These are phyloP conservation scores for Tokudaia muenninki DNA, from an alignment of 2,797 vertebrate species.

Conservation along the genomic window DNA sequence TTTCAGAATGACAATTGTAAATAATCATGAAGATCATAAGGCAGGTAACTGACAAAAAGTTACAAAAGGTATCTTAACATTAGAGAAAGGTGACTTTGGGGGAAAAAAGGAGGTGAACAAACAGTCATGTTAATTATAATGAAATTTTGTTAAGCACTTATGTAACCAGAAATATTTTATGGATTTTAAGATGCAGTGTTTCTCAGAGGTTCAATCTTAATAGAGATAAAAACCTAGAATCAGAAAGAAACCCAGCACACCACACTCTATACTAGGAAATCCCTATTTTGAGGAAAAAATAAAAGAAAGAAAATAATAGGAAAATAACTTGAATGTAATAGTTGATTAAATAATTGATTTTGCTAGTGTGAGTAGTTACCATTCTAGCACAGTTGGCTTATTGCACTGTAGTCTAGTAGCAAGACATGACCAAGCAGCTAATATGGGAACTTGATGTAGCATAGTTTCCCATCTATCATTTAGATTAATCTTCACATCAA, in stretches of 20 bases:
- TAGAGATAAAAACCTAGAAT: neutral
- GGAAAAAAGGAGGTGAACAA: neutral
- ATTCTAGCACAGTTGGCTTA: slow-evolving; percentile 1
- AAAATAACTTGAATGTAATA: slow-evolving; percentile 6
- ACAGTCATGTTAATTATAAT: neutral
- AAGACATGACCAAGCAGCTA: slow-evolving; percentile 1
- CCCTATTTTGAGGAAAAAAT: neutral
- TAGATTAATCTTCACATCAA: slow-evolving; percentile 54
- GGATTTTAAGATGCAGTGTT: neutral
- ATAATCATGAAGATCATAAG: neutral
- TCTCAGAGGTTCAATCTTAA: neutral
- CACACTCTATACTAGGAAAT: slow-evolving; percentile 37
- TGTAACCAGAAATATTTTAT: neutral
- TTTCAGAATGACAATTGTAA: neutral
- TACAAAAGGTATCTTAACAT: neutral
- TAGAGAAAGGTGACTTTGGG: neutral
- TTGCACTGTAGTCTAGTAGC: neutral
- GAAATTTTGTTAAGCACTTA: slow-evolving; percentile 1
- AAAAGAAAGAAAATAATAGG: neutral
- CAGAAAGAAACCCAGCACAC: neutral
- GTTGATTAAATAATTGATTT: slow-evolving; percentile 20
- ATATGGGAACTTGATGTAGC: slow-evolving; percentile 14
- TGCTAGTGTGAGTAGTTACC: neutral
- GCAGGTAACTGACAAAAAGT: neutral
- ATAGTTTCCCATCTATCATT: slow-evolving; percentile 41